These are phyloP conservation scores for Bombyx huttoni DNA, from an alignment of 2,888 invertebrate species.

Conservation along the genomic window DNA sequence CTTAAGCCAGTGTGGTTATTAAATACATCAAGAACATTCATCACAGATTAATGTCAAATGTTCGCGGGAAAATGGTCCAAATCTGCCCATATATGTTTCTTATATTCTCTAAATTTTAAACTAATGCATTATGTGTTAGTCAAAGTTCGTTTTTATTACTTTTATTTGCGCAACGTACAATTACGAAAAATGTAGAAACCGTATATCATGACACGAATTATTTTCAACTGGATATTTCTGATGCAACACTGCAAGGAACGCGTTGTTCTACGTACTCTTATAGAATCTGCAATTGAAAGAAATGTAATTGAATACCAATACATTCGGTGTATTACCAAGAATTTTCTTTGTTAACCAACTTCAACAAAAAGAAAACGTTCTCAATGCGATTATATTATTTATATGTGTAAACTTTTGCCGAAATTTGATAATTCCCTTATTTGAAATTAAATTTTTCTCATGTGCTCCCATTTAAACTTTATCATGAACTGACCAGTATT, in stretches of 20 bases:
- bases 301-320: not conserved
- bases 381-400: no score
- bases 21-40: not conserved
- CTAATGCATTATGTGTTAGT: not conserved
- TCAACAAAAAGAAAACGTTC: not conserved
- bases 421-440: no score
- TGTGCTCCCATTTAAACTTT: no score
- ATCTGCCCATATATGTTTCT: not conserved
- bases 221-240: not conserved
- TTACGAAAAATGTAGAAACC: conserved; percentile 1
- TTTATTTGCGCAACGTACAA: conserved; percentile 1
- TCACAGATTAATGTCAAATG: not conserved
- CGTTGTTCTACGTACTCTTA: not conserved
- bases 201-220: not conserved
- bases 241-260: not conserved
- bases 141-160: not conserved
- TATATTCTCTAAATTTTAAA: not conserved
- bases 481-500: no score
- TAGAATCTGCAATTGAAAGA: not conserved
- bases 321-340: not conserved
- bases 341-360: not conserved
- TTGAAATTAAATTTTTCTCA: no score
- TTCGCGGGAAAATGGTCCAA: not conserved
- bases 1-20: not conserved
- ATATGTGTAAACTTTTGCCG: no score